Base-by-base conservation (phyloP, 2,888 invertebrate species). In the Horisme vitalbata region DNA sequence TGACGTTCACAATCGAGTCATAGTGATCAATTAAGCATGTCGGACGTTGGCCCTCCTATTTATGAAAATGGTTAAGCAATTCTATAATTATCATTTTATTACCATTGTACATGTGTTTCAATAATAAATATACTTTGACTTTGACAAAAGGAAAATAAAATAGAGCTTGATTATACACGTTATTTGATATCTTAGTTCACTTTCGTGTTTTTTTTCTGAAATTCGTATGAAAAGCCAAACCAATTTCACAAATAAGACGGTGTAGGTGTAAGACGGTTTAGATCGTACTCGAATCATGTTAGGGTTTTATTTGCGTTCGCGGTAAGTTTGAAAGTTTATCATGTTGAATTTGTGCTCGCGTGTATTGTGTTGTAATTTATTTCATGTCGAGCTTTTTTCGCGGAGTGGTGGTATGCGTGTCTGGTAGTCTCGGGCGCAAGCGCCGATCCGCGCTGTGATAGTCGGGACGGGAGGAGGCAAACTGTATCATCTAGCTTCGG, bases 221-320 rank as follows among this genome's bases (percentile, higher is more conserved):
- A n/a, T n/a, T n/a, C n/a, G n/a, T n/a, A n/a, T n/a, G n/a, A n/a
- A n/a, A 18, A 33, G 34, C 23, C 13, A 7, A 13, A 23, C 34
- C 34, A 14, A 13, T 4, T 34, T 28, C 7, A n/a, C 28, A 23
- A 21, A 21, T 38, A 30, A 30, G 38, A 30, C 6, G 21, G 37
- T 28, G 64, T 34, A 34, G n/a, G n/a, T 15, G 12, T 9, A 31
- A 31, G 15, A 23, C 10, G 14, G 45, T 20, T 34, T 64, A 60
- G 65, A 64, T 57, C 59, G 71, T 62, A 63, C 78, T 78, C 78
- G 77, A 72, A 75, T 79, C 68, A 57, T 61, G 61, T 71, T 72
- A 51, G 50, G 50, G 33, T 41, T 44, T 49, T 41, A 26, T 47
- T 52, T 44, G 33, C 36, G 38, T 39, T 43, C 31, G 37, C 59